phyloP scores from a whole-genome alignment of 2,888 invertebrate species.

The Hedychridium roseum region DNA sequence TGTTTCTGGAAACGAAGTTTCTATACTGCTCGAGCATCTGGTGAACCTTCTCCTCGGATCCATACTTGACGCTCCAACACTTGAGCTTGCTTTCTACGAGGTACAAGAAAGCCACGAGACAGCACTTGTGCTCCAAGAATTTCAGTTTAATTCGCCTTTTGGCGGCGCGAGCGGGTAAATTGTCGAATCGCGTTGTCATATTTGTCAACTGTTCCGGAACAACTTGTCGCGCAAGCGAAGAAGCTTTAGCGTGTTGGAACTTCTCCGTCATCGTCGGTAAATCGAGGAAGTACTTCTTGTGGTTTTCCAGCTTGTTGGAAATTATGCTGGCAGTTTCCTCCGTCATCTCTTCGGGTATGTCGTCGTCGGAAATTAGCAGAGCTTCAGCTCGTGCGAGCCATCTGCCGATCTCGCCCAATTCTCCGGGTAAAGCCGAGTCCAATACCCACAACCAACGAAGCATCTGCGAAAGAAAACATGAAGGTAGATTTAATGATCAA shows the following conservation, averaged over 20 bases:
- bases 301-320: conserved; percentile 87
- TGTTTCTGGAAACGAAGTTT: conserved; percentile 90
- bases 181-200: conserved; percentile 80
- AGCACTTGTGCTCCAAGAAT: conserved; percentile 92
- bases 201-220: conserved; percentile 83
- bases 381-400: conserved; percentile 92
- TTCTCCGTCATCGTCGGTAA: conserved; percentile 79
- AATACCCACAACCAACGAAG: conserved; percentile 89
- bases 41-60: conserved; percentile 81
- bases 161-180: conserved; percentile 78
- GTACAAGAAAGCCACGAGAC: conserved; percentile 90
- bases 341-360: conserved; percentile 84
- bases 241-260: conserved; percentile 78
- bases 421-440: conserved; percentile 85
- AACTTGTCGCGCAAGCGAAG: conserved; percentile 75
- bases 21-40: conserved; percentile 88
- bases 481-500: conserved; percentile 2
- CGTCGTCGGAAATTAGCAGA: conserved; percentile 76
- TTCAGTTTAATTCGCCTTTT: conserved; percentile 86
- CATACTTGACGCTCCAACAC: conserved; percentile 90
- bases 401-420: conserved; percentile 85
- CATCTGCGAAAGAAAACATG: conserved; percentile 66
- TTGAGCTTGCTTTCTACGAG: conserved; percentile 89
- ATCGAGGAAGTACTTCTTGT: conserved; percentile 88
- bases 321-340: conserved; percentile 89